Evolutionary conservation across 2,888 invertebrate species (phyloP).

Genomic region (Cryptophagus acutangulus): DNA sequence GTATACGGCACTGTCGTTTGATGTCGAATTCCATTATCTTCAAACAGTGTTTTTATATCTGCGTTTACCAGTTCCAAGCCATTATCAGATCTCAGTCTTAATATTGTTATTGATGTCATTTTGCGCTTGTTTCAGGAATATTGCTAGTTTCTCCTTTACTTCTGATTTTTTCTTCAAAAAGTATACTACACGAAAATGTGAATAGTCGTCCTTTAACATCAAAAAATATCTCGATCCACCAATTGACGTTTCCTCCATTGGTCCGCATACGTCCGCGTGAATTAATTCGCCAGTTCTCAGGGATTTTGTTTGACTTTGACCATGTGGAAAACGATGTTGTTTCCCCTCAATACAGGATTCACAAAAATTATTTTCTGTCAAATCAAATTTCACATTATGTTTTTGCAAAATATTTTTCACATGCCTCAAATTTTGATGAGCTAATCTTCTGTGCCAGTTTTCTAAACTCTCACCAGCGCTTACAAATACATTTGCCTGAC

Average conservation of each 20-base stretch:
- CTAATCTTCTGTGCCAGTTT: conserved; percentile 16
- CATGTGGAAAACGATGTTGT: conserved; percentile 13
- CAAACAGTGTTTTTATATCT: conserved; percentile 18
- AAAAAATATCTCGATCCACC: conserved; percentile 18
- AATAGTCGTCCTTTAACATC: conserved; percentile 20
- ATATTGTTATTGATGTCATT: conserved; percentile 16
- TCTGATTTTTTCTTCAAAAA: conserved; percentile 18
- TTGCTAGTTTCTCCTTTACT: conserved; percentile 12
- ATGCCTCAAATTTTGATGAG: conserved; percentile 19
- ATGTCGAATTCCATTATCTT: conserved; percentile 23
- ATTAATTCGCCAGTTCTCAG: not conserved
- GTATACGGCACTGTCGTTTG: conserved; percentile 21
- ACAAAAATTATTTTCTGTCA: conserved; percentile 7
- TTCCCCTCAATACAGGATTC: conserved; percentile 13
- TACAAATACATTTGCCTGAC: conserved; percentile 1
- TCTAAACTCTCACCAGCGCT: conserved; percentile 2
- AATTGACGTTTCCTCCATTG: conserved; percentile 16
- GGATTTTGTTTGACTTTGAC: not conserved
- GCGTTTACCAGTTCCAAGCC: conserved; percentile 23
- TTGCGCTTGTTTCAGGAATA: conserved; percentile 16
- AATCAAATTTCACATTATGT: conserved; percentile 6
- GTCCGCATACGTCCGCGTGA: too few relatives aligned
- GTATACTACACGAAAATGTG: conserved; percentile 15
- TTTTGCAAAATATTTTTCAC: conserved; percentile 13
- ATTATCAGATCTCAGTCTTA: conserved; percentile 24